phyloP scores from a whole-genome alignment of 2,113 vertebrate species.

The Neodontobutis hainanensis region DNA sequence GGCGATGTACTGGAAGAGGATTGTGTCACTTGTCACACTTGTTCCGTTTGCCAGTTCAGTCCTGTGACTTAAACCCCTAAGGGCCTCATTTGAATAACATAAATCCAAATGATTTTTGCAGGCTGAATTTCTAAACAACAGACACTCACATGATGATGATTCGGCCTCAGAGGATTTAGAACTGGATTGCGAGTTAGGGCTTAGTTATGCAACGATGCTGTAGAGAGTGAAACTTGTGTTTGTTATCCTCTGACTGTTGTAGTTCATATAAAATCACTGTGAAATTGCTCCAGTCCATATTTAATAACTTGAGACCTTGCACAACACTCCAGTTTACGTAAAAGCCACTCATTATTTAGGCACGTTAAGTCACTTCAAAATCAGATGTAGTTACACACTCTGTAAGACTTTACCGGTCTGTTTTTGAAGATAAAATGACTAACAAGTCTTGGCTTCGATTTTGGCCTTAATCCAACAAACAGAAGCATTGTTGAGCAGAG shows the following conservation, averaged over 20 bases:
- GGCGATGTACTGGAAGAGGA: slow-evolving; percentile 35
- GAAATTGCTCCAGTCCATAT: slow-evolving; percentile 36
- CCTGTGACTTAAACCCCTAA: slow-evolving; percentile 19
- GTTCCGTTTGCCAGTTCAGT: slow-evolving; percentile 6
- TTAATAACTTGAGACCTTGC: slow-evolving; percentile 22
- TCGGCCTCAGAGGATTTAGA: slow-evolving; percentile 5
- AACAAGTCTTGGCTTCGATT: not conserved
- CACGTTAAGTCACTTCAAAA: not conserved
- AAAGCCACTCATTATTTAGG: not conserved
- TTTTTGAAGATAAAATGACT: not conserved
- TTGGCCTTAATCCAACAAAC: slow-evolving; percentile 6
- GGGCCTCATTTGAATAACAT: not conserved
- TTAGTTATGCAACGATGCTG: slow-evolving; percentile 23
- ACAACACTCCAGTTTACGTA: slow-evolving; percentile 20
- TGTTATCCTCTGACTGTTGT: slow-evolving; percentile 20
- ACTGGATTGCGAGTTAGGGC: slow-evolving; percentile 1
- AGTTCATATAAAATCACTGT: slow-evolving; percentile 49
- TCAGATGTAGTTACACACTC: slow-evolving; percentile 4
- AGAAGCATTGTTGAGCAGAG: slow-evolving; percentile 5
- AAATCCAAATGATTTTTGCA: not conserved
- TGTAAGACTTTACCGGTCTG: not conserved
- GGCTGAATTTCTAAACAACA: not conserved
- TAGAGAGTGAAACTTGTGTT: slow-evolving; percentile 45
- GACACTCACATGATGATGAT: not conserved
- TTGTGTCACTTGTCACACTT: slow-evolving; percentile 47